These are phyloP conservation scores for Agelastica alni DNA, from an alignment of 2,888 invertebrate genomes.

Conservation along the genomic window DNA sequence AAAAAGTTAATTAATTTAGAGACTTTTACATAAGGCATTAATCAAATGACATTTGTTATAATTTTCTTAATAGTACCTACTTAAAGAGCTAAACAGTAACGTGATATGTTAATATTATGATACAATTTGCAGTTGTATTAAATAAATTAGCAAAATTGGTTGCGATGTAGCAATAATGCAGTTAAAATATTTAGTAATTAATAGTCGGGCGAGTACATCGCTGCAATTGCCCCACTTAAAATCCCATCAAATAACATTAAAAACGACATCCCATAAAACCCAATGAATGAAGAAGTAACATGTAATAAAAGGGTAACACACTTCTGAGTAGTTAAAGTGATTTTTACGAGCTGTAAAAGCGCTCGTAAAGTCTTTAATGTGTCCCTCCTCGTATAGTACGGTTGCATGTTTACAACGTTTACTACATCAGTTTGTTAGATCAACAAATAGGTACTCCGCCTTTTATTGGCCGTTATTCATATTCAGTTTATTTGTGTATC, in stretches of 20 bases:
- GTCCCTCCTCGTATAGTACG: constrained; percentile 54
- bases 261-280: constrained; percentile 50
- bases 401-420: constrained; percentile 56
- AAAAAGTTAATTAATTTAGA: no score
- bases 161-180: no score
- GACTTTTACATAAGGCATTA: no score
- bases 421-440: constrained; percentile 51
- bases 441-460: constrained; percentile 50
- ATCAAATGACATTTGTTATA: no score
- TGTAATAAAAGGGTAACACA: constrained; percentile 57
- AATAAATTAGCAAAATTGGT: no score
- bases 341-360: constrained; percentile 59
- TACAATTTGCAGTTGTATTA: no score
- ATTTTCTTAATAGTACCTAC: no score
- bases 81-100: no score
- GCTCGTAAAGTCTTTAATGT: constrained; percentile 57
- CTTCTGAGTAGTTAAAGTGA: constrained; percentile 58
- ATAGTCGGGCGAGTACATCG: neutral
- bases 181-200: no score
- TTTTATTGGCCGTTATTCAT: constrained; percentile 52
- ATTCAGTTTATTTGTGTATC: constrained; percentile 44
- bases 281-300: constrained; percentile 55
- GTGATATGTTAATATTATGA: no score
- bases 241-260: constrained; percentile 52
- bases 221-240: constrained; percentile 49